Percentiles rank a stretch among this genome's conserved stretches.
Conservation (phyloP, 2,888 invertebrate genomes). For the Lasioglossum oenotherae region DNA sequence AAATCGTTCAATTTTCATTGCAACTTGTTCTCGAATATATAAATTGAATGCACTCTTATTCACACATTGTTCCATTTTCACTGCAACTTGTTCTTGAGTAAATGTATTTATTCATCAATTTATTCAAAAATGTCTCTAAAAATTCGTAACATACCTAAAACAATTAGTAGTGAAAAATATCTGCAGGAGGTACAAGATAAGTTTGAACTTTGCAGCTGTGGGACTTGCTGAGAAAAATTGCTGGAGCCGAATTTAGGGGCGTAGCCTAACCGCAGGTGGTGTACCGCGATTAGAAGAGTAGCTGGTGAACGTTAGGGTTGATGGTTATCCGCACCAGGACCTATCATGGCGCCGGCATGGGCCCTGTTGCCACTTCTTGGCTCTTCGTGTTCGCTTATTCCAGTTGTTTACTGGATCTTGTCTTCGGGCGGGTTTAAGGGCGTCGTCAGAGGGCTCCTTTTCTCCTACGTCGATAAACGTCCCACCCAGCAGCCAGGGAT, state of each 20-base stretch:
- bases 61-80: no score
- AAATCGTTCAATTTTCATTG: no score
- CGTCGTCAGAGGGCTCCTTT: slow-evolving; percentile 35
- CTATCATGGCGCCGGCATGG: background rate
- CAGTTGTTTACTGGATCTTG: slow-evolving; percentile 80
- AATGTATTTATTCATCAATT: background rate
- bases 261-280: background rate
- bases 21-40: no score
- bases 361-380: slow-evolving; percentile 76
- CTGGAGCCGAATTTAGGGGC: background rate
- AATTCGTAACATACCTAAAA: background rate
- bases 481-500: background rate
- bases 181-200: background rate
- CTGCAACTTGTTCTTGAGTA: background rate
- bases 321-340: background rate
- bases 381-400: slow-evolving; percentile 77
- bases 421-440: slow-evolving; percentile 76
- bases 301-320: background rate
- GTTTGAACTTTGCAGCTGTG: background rate
- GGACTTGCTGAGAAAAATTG: background rate
- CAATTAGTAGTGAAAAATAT: background rate
- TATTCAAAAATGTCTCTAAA: no score
- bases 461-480: background rate
- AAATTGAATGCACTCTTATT: no score
- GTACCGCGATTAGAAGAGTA: background rate